phyloP scores from a whole-genome alignment of 2,888 invertebrate genomes.

The Eupithecia subfuscata region DNA sequence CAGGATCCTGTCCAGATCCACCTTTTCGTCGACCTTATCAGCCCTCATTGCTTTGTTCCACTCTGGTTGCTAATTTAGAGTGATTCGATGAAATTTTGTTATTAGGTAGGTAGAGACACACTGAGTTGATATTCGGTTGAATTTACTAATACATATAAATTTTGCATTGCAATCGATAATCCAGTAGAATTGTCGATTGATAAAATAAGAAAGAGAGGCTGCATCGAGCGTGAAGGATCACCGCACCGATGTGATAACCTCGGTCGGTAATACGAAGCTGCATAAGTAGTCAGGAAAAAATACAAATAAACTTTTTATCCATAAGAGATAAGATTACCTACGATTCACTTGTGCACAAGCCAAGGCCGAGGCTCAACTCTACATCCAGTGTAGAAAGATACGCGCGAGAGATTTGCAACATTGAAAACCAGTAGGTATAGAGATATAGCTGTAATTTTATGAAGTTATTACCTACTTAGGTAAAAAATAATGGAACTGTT shows the following conservation, averaged over 20 bases:
- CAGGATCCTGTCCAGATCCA: slow-evolving; percentile 55
- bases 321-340: neutral
- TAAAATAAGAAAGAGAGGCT: neutral
- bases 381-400: too few species aligned
- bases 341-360: too few species aligned
- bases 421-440: too few species aligned
- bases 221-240: neutral
- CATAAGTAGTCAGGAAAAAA: too few species aligned
- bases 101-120: neutral
- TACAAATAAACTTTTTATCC: neutral
- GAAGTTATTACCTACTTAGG: too few species aligned
- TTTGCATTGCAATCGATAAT: neutral
- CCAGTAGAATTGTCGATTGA: neutral
- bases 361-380: too few species aligned
- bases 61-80: neutral
- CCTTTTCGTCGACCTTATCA: slow-evolving; percentile 25
- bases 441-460: too few species aligned
- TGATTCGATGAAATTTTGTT: neutral
- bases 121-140: neutral
- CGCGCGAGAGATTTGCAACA: too few species aligned
- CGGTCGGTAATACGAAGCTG: neutral
- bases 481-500: too few species aligned
- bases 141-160: neutral
- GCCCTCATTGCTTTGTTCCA: neutral
- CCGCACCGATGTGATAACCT: neutral